phyloP scores from a whole-genome alignment of 1,140 invertebrate genomes.

The Dendrolimus punctatus region DNA sequence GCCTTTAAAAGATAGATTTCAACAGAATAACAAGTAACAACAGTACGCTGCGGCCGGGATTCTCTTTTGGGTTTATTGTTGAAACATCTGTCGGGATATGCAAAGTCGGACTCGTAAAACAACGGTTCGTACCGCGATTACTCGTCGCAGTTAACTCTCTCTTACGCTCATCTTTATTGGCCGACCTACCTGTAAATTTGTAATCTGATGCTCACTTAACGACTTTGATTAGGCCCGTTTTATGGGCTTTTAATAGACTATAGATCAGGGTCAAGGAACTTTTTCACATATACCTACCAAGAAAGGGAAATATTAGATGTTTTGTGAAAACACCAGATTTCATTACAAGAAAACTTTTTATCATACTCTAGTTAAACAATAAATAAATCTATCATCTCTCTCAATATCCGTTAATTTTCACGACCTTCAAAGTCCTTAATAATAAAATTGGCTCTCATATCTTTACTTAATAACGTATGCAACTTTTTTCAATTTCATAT shows the following conservation, averaged over 20 bases:
- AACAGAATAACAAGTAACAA: constrained; percentile 32
- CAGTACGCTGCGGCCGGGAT: constrained; percentile 27
- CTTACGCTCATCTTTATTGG: constrained; percentile 51
- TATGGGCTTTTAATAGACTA: constrained; percentile 22
- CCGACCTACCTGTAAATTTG: constrained; percentile 48
- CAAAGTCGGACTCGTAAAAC: constrained; percentile 53
- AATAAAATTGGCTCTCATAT: too few relatives aligned
- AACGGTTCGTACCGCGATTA: constrained; percentile 42
- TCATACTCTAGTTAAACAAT: too few relatives aligned
- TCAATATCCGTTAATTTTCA: too few relatives aligned
- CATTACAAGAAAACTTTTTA: too few relatives aligned
- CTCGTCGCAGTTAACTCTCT: constrained; percentile 47
- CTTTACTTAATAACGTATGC: too few relatives aligned
- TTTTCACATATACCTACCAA: constrained; percentile 10
- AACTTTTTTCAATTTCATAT: too few relatives aligned
- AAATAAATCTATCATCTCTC: too few relatives aligned
- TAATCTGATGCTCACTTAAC: constrained; percentile 37
- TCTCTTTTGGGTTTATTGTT: constrained; percentile 49
- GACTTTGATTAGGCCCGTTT: constrained; percentile 30
- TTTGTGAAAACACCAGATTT: too few relatives aligned
- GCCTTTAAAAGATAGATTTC: constrained; percentile 35
- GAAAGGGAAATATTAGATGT: too few relatives aligned
- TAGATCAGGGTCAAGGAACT: constrained; percentile 11
- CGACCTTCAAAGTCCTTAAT: too few relatives aligned
- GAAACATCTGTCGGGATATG: constrained; percentile 54